Percentiles rank a stretch among this genome's conserved stretches.
phyloP scores from a whole-genome alignment of 2,888 invertebrate genomes.

The Timema cristinae region DNA sequence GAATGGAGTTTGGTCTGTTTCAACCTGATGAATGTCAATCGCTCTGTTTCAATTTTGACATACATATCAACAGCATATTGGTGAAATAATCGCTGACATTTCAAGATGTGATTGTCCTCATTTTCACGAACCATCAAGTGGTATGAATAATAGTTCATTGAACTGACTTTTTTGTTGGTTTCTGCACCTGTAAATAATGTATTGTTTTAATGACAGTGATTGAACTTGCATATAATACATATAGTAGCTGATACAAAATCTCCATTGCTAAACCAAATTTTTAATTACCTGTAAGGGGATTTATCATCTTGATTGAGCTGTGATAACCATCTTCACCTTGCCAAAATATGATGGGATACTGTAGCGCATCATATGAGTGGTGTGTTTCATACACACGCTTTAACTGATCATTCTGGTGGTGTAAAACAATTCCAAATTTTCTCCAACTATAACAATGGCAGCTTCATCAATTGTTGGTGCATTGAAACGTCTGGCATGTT shows the following conservation, averaged over 20 bases:
- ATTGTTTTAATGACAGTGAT: background rate
- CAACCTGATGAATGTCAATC: conserved; percentile 37
- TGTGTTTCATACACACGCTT: conserved; percentile 38
- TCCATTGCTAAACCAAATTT: too few species aligned
- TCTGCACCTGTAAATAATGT: background rate
- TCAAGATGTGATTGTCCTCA: conserved; percentile 31
- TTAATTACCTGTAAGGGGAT: conserved; percentile 31
- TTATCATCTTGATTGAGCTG: conserved; percentile 34
- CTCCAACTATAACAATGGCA: too few species aligned
- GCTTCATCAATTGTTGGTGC: too few species aligned
- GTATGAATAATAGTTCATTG: conserved; percentile 37
- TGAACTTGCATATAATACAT: background rate
- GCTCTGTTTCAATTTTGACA: conserved; percentile 39
- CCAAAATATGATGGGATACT: conserved; percentile 42
- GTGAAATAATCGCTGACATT: conserved; percentile 33
- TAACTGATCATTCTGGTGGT: conserved; percentile 34
- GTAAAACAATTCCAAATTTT: conserved; percentile 32
- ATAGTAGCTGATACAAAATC: too few species aligned
- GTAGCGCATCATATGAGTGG: conserved; percentile 38
- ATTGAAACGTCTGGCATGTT: too few species aligned
- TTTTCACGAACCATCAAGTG: conserved; percentile 34
- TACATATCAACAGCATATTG: conserved; percentile 39
- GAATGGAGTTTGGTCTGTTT: conserved; percentile 37
- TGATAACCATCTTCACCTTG: conserved; percentile 38
- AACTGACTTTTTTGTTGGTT: conserved; percentile 30